Evolutionary conservation across 2,888 invertebrate species (phyloP).

Genomic region (Autographa gamma): DNA sequence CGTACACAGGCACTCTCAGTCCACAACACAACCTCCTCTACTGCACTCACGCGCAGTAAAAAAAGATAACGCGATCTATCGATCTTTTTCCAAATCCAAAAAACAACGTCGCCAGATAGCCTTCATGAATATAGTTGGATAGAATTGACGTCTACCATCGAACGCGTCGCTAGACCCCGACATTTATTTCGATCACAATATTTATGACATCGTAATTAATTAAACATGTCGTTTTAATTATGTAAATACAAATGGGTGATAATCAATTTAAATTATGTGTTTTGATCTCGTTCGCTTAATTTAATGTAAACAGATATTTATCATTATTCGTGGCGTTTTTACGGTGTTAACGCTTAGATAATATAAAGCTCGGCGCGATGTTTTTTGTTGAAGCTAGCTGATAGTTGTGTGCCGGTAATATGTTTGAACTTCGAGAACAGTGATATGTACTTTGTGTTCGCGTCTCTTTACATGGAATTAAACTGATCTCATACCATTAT

Average conservation of each 20-base stretch:
- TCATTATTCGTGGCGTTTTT: conserved; percentile 82
- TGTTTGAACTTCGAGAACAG: conserved; percentile 66
- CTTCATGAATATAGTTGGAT: conserved; percentile 81
- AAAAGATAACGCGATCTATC: conserved; percentile 88
- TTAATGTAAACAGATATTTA: conserved; percentile 86
- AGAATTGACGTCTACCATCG: conserved; percentile 80
- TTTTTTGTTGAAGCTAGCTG: conserved; percentile 68
- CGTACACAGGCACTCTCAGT: conserved; percentile 88
- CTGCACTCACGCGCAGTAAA: conserved; percentile 89
- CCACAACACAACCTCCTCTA: conserved; percentile 86
- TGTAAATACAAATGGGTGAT: conserved; percentile 86
- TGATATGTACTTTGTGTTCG: conserved; percentile 69
- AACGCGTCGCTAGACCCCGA: conserved; percentile 77
- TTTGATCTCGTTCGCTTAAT: conserved; percentile 82
- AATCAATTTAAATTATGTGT: conserved; percentile 86
- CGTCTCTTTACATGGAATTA: conserved; percentile 70
- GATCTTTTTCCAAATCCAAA: conserved; percentile 86
- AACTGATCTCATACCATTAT: conserved; percentile 84
- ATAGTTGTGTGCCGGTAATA: conserved; percentile 68
- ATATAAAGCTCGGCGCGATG: conserved; percentile 69
- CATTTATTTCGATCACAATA: conserved; percentile 80
- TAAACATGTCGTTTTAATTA: conserved; percentile 86
- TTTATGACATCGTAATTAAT: conserved; percentile 86
- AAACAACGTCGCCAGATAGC: conserved; percentile 78
- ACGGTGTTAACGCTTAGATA: conserved; percentile 70